These are phyloP conservation scores for Poeciliopsis retropinna DNA, from an alignment of 2,113 vertebrate genomes.

Conservation along the genomic window DNA sequence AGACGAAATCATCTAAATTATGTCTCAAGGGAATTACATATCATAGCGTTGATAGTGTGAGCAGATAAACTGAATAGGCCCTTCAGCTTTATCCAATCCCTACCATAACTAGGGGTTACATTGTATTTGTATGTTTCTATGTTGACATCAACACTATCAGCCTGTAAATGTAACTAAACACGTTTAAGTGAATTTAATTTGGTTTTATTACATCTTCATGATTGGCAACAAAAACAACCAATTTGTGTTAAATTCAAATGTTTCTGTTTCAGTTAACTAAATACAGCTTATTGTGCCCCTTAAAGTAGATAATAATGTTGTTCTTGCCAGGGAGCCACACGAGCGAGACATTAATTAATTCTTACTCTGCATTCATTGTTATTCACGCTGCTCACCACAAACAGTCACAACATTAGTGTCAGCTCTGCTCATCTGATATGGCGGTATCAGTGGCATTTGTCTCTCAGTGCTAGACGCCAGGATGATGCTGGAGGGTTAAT, in stretches of 20 bases:
- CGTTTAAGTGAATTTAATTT: neutral
- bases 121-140: too few relatives aligned
- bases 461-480: slow-evolving; percentile 52
- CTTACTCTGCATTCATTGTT: slow-evolving; percentile 21
- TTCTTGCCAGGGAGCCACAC: slow-evolving; percentile 8
- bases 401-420: slow-evolving; percentile 42
- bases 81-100: too few relatives aligned
- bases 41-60: too few relatives aligned
- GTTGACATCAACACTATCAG: neutral
- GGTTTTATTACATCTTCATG: neutral
- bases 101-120: too few relatives aligned
- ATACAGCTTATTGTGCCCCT: neutral
- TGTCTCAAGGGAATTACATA: too few relatives aligned
- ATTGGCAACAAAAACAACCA: neutral
- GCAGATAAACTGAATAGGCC: too few relatives aligned
- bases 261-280: neutral
- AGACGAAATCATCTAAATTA: too few relatives aligned
- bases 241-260: neutral
- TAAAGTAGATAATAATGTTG: neutral
- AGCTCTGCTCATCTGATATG: slow-evolving; percentile 44
- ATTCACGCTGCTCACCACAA: slow-evolving; percentile 18
- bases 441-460: slow-evolving; percentile 52
- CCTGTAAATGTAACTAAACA: too few relatives aligned
- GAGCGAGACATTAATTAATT: slow-evolving; percentile 1
- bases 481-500: slow-evolving; percentile 65